Percentiles rank a stretch among this genome's conserved stretches.
Evolutionary conservation across 1,140 invertebrate genomes (phyloP).

Genomic region (Drosophila trapezifrons): DNA sequence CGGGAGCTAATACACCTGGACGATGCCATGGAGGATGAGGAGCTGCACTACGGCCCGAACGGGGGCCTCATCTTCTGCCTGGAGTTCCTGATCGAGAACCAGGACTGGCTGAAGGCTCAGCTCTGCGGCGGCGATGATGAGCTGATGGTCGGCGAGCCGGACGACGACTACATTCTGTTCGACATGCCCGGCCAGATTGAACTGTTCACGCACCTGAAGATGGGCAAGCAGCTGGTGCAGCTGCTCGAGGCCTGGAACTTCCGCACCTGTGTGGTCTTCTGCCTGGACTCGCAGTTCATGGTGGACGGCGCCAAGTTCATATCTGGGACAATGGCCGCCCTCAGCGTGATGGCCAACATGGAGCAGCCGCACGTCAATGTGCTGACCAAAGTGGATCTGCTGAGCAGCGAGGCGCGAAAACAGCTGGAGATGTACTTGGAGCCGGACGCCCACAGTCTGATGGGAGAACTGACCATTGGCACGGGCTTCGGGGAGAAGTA

Average conservation of each 20-base stretch:
- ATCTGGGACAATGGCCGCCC: constrained; percentile 95
- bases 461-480: constrained; percentile 86
- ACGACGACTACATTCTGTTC: constrained; percentile 98
- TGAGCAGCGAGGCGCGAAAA: constrained; percentile 92
- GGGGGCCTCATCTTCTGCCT: constrained; percentile 98
- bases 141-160: constrained; percentile 85
- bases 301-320: constrained; percentile 98
- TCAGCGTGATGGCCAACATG: constrained; percentile 98
- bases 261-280: constrained; percentile 94
- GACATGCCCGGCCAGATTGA: constrained; percentile 99
- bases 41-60: constrained; percentile 98
- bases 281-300: constrained; percentile 98
- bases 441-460: constrained; percentile 91
- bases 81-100: constrained; percentile 96
- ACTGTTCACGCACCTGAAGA: constrained; percentile 97
- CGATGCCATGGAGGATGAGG: constrained; percentile 98
- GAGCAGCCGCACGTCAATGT: constrained; percentile 98
- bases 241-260: constrained; percentile 95
- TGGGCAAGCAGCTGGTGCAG: constrained; percentile 93
- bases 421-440: constrained; percentile 93
- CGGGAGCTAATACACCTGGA: constrained; percentile 96
- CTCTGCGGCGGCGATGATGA: constrained; percentile 86
- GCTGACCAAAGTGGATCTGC: constrained; percentile 97
- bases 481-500: constrained; percentile 91
- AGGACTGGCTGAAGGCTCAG: constrained; percentile 95